Evolutionary conservation across 2,797 vertebrate genomes (phyloP).

Genomic region (Rhincodon typus): DNA sequence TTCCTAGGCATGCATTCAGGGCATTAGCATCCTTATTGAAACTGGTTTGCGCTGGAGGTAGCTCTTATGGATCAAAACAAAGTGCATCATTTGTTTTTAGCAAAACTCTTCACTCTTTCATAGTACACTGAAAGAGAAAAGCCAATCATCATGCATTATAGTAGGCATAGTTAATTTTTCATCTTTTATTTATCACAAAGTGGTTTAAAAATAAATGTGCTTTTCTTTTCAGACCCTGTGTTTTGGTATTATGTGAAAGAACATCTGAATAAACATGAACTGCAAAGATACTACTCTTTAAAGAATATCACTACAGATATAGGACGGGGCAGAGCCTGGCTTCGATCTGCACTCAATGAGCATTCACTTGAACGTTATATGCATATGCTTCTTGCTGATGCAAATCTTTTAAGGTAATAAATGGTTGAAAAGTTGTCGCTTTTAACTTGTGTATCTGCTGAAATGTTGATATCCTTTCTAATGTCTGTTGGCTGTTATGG

Average conservation of each 20-base stretch:
- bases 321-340: conserved; percentile 87
- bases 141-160: neutral
- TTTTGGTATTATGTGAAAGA: conserved; percentile 97
- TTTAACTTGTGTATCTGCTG: neutral
- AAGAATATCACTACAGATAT: conserved; percentile 75
- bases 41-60: too few species aligned
- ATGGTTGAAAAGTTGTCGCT: neutral
- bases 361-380: conserved; percentile 92
- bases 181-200: too few species aligned
- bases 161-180: neutral
- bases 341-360: conserved; percentile 91
- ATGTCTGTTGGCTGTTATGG: neutral
- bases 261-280: conserved; percentile 85
- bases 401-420: conserved; percentile 69
- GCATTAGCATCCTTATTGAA: too few species aligned
- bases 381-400: conserved; percentile 81
- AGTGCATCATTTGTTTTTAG: neutral
- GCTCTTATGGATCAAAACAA: neutral
- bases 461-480: neutral
- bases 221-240: conserved; percentile 56
- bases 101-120: neutral
- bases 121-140: neutral
- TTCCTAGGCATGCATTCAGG: too few species aligned
- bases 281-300: conserved; percentile 86
- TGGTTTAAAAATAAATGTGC: conserved; percentile 41